These are phyloP conservation scores for Eristalis pertinax DNA, from an alignment of 2,888 invertebrate species.

Conservation along the genomic window DNA sequence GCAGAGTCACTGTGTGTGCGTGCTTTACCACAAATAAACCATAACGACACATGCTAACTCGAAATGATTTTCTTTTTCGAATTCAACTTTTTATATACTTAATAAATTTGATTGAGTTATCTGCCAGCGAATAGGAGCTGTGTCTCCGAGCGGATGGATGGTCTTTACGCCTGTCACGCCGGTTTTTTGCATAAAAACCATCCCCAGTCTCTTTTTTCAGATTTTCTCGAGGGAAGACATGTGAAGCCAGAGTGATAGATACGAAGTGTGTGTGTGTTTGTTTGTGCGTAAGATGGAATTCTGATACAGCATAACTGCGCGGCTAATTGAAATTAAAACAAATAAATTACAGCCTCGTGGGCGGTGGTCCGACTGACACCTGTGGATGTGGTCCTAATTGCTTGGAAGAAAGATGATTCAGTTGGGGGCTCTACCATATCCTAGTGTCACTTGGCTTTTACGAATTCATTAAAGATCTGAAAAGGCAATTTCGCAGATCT, in stretches of 20 bases:
- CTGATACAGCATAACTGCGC: background rate
- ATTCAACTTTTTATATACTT: slow-evolving; percentile 29
- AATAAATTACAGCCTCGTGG: slow-evolving; percentile 9
- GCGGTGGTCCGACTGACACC: slow-evolving; percentile 4
- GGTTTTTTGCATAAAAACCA: background rate
- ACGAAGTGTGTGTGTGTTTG: background rate
- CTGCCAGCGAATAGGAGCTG: slow-evolving; percentile 13
- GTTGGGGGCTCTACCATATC: background rate
- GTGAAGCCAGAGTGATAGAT: background rate
- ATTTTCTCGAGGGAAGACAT: background rate
- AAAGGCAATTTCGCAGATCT: too few species aligned
- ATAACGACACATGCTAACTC: slow-evolving; percentile 5
- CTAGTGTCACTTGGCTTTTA: background rate
- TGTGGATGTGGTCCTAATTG: background rate
- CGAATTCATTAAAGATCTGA: too few species aligned
- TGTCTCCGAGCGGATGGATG: background rate
- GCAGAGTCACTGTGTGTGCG: background rate
- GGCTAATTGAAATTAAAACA: slow-evolving; percentile 27
- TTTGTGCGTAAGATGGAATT: background rate
- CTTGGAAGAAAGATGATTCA: background rate
- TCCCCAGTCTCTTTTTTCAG: background rate
- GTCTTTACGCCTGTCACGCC: background rate
- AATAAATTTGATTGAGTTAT: slow-evolving; percentile 49
- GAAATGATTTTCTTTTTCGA: slow-evolving; percentile 32
- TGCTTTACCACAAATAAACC: background rate